Evolutionary conservation across 2,113 vertebrate species (phyloP), one percentile per base, ranked within the genome.

Genomic region (Tetraodon nigroviridis): DNA sequence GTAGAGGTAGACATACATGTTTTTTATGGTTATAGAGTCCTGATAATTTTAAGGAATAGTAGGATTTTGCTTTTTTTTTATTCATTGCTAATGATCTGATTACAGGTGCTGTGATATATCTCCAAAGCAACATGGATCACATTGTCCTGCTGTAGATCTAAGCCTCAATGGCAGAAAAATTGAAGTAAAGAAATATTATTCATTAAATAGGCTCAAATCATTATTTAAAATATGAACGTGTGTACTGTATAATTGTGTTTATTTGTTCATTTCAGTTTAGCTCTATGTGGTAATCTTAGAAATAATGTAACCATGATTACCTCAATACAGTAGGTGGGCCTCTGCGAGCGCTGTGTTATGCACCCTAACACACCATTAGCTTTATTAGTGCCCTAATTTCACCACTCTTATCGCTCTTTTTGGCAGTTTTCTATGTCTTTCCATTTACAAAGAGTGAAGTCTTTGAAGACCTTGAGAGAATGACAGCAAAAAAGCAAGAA

Each of bases 271-370:
- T 54, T 68, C 20, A 20, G 58, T 7, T 49, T 12, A 42, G 58
- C 12, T 62, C 51, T 61, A 61, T 60, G 61, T 41, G 58, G 54
- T 67, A 62, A 83, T 48, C 71, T 59, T 49, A 5, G 44, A 49
- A 69, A 61, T 64, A 78, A 81, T 78, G 73, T 73, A 37, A 65
- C n/a, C 57, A 62, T 62, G 56, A 54, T 71, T 64, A 29, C 19
- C 51, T 53, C 47, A 18, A 29, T 55, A 46, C 50, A 55, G 64
- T 69, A 64, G 61, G 79, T 74, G 82, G 80, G 69, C 67, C 52
- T 46, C 17, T 5, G 44, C 50, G 57, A 64, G 45, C 51, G 55
- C 48, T 57, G 81, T 81, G 76, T 71, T 78, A 79, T 65, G 77
- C 59, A 63, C 55, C 57, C 81, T 69, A 61, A 74, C 66, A 58